Base-by-base conservation (phyloP, 2,888 invertebrate species). In the Atrina japonica region DNA sequence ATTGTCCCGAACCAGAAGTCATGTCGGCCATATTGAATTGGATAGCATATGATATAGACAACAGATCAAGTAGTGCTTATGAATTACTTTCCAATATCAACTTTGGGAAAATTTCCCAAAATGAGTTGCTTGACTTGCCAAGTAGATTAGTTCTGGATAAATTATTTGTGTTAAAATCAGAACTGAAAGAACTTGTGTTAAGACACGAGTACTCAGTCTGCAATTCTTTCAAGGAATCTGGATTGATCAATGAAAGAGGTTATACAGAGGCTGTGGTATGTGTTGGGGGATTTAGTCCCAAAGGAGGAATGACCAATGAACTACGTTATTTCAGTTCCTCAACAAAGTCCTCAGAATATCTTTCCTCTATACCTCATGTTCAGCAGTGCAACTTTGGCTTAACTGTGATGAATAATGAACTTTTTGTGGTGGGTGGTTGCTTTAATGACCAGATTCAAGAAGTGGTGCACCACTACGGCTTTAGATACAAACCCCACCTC, bases 321-420 rank as follows among this genome's bases (percentile, higher is more conserved):
- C 93, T 95, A 27, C 93, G 93, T 47, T 94, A 93, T 86, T 93
- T 93, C 78, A 91, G 94, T 69, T 92, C 93, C 0, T 92, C 92
- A 55, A 83, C 88, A 2, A 92, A 93, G 9, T 92, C 93, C 84
- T 94, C 94, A 94, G 92, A 93, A 77, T 92, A 93, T 77, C 87
- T 94, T 30, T 94, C 94, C 2, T 92, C 93, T 47, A 94, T 95
- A 80, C 95, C 95, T 0, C 94, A 94, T 83, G 93, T 94, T 6
- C 94, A 94, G 82, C 94, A 94, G 86, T 94, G 94, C 86, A 94
- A 94, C 87, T 94, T 94, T 88, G 94, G 94, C 1, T 93, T 94
- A 7, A 93, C 94, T 7, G 94, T 94, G 0, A 90, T 94, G 11
- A 93, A 93, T 73, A 95, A 95, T 84, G 93, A 94, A 81, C 90